A percentile compares a stretch with the other conserved stretches of the same genome.
These are phyloP conservation scores for Melikaiella ostensackeni DNA, from an alignment of 2,888 invertebrate species.

Conservation along the genomic window DNA sequence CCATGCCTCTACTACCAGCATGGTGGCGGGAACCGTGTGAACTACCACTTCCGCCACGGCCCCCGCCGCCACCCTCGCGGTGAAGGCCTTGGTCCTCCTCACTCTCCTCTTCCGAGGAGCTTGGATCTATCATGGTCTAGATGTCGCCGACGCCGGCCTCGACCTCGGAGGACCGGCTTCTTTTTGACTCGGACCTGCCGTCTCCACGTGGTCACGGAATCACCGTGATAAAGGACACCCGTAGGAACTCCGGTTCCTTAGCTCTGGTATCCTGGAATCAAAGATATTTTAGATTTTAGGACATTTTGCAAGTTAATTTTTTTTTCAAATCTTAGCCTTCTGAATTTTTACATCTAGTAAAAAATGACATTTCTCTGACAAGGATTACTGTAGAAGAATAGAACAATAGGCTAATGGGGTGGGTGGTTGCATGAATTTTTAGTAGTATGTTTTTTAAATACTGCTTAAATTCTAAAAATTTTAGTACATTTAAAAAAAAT, in stretches of 20 bases:
- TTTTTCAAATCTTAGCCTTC: too few species aligned
- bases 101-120: conserved; percentile 96
- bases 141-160: conserved; percentile 31
- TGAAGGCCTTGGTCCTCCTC: conserved; percentile 90
- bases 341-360: too few species aligned
- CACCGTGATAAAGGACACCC: conserved; percentile 46
- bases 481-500: too few species aligned
- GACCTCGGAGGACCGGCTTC: conserved; percentile 42
- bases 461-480: too few species aligned
- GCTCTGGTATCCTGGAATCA: background rate
- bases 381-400: too few species aligned
- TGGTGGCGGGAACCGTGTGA: conserved; percentile 68
- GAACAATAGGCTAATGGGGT: too few species aligned
- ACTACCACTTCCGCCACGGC: conserved; percentile 62
- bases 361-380: too few species aligned
- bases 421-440: too few species aligned
- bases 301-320: too few species aligned
- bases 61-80: conserved; percentile 71
- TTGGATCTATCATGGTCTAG: conserved; percentile 92
- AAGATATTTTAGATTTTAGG: background rate
- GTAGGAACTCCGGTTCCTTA: background rate
- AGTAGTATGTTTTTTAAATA: too few species aligned
- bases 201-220: conserved; percentile 54
- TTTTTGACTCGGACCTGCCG: conserved; percentile 52
- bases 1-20: conserved; percentile 75